A percentile compares a stretch with the other conserved stretches of the same genome.
Evolutionary conservation across 2,113 vertebrate genomes (phyloP).

Genomic region (Hemiscyllium ocellatum): DNA sequence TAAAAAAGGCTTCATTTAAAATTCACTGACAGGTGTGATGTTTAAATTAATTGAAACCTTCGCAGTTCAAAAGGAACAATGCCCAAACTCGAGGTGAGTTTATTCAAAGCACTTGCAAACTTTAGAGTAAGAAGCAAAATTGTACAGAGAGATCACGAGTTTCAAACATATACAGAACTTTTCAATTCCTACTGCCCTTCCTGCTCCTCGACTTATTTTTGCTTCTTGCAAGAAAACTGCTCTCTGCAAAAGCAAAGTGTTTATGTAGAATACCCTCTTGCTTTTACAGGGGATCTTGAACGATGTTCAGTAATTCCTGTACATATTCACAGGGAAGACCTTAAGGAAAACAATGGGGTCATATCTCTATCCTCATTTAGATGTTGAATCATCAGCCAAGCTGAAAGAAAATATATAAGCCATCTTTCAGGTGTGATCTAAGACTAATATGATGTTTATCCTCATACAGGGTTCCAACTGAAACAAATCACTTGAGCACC

Average conservation of each 20-base stretch:
- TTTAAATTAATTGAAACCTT: neutral
- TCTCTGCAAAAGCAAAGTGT: slow-evolving; percentile 48
- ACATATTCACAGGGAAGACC: slow-evolving; percentile 45
- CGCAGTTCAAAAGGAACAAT: neutral
- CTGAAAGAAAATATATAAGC: neutral
- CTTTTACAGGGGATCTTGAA: slow-evolving; percentile 50
- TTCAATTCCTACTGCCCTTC: neutral
- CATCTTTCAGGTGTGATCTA: neutral
- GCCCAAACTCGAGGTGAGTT: neutral
- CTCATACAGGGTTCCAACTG: neutral
- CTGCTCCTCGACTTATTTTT: slow-evolving; percentile 39
- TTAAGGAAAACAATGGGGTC: slow-evolving; percentile 49
- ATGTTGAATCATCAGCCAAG: neutral
- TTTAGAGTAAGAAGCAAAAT: slow-evolving; percentile 4
- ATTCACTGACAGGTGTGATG: neutral
- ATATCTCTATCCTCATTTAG: slow-evolving; percentile 48
- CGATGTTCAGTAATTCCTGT: slow-evolving; percentile 54
- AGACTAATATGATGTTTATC: neutral
- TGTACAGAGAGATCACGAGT: neutral
- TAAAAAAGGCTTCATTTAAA: neutral
- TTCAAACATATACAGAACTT: neutral
- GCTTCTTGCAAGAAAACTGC: slow-evolving; percentile 48
- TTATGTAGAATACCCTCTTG: slow-evolving; percentile 47
- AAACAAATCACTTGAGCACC: neutral
- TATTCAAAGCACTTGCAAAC: neutral